phyloP scores from a whole-genome alignment of 1,140 invertebrate genomes.

The Lucilia sericata region DNA sequence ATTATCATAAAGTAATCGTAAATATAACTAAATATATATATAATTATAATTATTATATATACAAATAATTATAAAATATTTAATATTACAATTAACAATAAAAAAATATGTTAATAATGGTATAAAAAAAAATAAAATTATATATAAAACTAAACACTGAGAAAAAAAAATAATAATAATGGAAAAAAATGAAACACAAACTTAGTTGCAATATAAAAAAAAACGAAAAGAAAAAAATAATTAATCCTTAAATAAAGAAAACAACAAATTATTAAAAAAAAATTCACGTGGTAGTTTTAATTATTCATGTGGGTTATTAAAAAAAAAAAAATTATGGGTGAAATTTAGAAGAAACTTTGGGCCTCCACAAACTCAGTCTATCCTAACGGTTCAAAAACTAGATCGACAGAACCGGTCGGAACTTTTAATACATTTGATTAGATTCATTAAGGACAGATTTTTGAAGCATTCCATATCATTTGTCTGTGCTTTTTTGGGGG shows the following conservation, averaged over 20 bases:
- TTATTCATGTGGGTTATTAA: neutral
- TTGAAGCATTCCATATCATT: no score
- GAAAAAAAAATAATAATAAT: neutral
- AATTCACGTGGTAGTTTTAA: slow-evolving; percentile 8
- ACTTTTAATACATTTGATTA: no score
- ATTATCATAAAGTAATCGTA: neutral
- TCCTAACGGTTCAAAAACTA: no score
- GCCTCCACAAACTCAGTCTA: no score
- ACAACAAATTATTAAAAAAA: slow-evolving; percentile 45
- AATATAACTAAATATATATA: neutral
- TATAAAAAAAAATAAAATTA: neutral
- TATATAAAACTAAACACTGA: neutral
- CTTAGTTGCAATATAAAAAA: slow-evolving; percentile 49
- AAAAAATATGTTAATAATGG: slow-evolving; percentile 19
- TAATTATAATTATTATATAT: neutral
- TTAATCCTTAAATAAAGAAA: slow-evolving; percentile 48
- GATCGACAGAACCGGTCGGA: no score
- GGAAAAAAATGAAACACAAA: slow-evolving; percentile 27
- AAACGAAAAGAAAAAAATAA: slow-evolving; percentile 19
- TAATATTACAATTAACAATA: neutral
- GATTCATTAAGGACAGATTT: no score
- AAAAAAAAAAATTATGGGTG: neutral
- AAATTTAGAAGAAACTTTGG: no score
- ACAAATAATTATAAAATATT: neutral
- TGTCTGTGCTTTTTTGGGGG: no score